phyloP scores from a whole-genome alignment of 1,140 invertebrate species.

The Drosophila miranda region DNA sequence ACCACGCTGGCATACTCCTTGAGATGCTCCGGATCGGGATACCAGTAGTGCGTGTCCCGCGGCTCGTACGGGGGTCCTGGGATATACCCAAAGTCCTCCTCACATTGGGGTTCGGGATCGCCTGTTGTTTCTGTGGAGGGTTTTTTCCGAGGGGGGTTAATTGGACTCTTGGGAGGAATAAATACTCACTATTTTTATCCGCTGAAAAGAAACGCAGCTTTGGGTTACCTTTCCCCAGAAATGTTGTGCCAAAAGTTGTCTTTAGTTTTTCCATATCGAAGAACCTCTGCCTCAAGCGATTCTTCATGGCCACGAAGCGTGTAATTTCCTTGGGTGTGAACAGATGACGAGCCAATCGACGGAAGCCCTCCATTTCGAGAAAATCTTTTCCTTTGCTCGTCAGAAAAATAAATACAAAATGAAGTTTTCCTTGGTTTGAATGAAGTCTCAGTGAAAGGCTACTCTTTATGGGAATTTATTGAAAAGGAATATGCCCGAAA shows the following conservation, averaged over 20 bases:
- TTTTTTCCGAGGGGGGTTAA: neutral
- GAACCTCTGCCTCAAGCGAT: constrained; percentile 40
- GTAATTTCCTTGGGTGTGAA: constrained; percentile 59
- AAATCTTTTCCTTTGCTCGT: neutral
- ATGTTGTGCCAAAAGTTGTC: constrained; percentile 10
- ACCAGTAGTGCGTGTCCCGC: constrained; percentile 52
- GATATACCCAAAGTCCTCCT: constrained; percentile 10
- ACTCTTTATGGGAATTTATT: neutral
- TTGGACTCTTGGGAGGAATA: no score
- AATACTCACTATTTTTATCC: constrained; percentile 7
- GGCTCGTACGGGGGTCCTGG: constrained; percentile 34
- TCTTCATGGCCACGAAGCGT: constrained; percentile 50
- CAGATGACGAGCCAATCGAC: constrained; percentile 45
- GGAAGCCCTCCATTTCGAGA: constrained; percentile 22
- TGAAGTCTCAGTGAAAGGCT: no score
- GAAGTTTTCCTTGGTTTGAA: no score
- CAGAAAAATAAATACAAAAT: no score
- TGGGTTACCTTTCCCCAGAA: neutral
- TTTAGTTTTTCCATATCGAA: constrained; percentile 36
- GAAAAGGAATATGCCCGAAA: neutral
- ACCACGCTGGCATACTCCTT: constrained; percentile 85
- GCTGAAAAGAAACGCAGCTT: constrained; percentile 36
- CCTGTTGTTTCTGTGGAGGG: neutral
- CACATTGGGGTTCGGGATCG: constrained; percentile 11
- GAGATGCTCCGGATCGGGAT: constrained; percentile 83